phyloP scores from a whole-genome alignment of 1,140 invertebrate species.

The Papilio helenus region DNA sequence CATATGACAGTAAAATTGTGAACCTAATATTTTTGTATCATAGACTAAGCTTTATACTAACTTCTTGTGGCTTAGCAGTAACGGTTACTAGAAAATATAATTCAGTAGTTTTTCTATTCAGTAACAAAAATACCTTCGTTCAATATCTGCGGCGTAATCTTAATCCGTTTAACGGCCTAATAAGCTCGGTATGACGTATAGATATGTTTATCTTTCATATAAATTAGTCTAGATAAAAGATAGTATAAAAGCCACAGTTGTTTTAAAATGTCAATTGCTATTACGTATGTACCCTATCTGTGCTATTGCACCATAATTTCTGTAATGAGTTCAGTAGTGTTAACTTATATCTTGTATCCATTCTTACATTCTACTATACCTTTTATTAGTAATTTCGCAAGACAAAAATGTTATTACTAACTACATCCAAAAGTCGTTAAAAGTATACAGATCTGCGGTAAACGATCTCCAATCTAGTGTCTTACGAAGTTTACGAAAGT shows the following conservation, averaged over 20 bases:
- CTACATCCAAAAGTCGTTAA: background rate
- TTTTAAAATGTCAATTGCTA: background rate
- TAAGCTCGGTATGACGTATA: background rate
- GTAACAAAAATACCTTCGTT: background rate
- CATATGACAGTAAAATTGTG: too few species aligned
- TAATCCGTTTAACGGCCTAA: background rate
- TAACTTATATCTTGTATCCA: too few species aligned
- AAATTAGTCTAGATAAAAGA: background rate
- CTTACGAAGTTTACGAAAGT: conserved; percentile 29
- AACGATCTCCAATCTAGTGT: conserved; percentile 31
- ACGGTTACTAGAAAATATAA: background rate
- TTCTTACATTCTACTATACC: background rate
- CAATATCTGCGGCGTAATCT: background rate
- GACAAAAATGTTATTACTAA: background rate
- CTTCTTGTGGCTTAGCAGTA: background rate
- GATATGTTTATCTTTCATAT: background rate
- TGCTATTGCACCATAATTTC: background rate
- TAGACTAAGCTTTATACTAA: background rate
- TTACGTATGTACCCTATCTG: background rate
- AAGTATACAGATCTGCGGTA: background rate
- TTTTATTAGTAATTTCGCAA: background rate
- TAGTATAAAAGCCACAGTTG: background rate
- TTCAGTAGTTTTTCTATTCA: background rate
- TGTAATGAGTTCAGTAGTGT: too few species aligned
- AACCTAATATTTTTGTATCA: too few species aligned